Conservation (phyloP, 2,113 vertebrate genomes). For the Hippocampus barbouri region DNA sequence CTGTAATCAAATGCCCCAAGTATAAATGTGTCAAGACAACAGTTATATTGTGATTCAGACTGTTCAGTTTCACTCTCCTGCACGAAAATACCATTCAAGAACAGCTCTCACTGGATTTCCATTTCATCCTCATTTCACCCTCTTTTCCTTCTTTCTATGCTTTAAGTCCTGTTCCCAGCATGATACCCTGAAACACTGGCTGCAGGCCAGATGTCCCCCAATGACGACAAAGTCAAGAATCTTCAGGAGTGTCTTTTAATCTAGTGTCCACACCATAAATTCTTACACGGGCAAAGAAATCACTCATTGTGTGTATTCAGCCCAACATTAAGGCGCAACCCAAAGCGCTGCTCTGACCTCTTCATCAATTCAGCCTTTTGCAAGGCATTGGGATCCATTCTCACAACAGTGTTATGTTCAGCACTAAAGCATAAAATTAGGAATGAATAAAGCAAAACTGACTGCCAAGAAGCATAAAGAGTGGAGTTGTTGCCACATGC, state of each 20-base stretch:
- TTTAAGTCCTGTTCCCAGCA: conserved; percentile 7
- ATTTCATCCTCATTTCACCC: neutral
- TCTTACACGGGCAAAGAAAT: conserved; percentile 29
- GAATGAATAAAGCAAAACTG: conserved; percentile 23
- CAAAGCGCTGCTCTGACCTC: conserved; percentile 19
- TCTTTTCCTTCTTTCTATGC: neutral
- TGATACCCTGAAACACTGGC: conserved; percentile 15
- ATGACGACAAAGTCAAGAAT: conserved; percentile 42
- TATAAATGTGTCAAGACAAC: neutral
- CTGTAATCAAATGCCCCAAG: neutral
- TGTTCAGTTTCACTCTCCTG: conserved; percentile 21
- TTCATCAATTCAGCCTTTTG: conserved; percentile 18
- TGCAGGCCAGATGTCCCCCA: conserved; percentile 26
- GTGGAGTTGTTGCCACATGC: conserved; percentile 27
- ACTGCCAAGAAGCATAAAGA: conserved; percentile 20
- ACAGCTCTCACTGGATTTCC: conserved; percentile 2
- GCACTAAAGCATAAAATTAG: conserved; percentile 12
- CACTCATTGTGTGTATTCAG: conserved; percentile 42
- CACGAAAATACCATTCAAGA: conserved; percentile 16
- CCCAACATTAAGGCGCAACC: conserved; percentile 16
- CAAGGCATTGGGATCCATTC: neutral
- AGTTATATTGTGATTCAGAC: conserved; percentile 6
- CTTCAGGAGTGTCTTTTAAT: conserved; percentile 52
- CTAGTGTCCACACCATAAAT: conserved; percentile 32
- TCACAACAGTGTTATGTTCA: neutral